Evolutionary conservation across 2,113 vertebrate genomes (phyloP), one percentile per base, ranked within the genome.

Genomic region (Rhynchomys soricoides): DNA sequence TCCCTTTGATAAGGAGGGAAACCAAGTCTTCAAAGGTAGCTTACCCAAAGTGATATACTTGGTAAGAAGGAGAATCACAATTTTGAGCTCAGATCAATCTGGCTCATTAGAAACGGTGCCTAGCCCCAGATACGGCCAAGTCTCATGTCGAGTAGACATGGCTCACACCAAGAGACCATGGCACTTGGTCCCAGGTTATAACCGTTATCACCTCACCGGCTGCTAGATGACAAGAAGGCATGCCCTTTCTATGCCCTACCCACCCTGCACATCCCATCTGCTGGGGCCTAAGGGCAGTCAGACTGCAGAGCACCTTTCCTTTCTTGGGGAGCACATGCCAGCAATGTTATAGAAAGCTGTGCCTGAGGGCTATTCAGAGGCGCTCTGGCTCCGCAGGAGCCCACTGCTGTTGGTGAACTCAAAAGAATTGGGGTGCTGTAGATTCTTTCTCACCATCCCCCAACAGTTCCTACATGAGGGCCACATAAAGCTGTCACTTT

Each of bases 151-250:
- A 29, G 22, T 64, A 74, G 82, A 45, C 15, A 19, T 68, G 40
- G 9, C 4, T 93, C 43, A 3, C 81, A 29, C 13, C 50, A 31
- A 92, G 97, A 96, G 88, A 85, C 3, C 21, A 29, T 55, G 43
- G 50, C 77, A 45, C 37, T 40, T 55, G 79, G 93, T 97, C 91
- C 86, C 13, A 73, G 71, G 81, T 86, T 95, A 98, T 95, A 98
- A 98, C 83, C 94, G 92, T 86, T 96, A 40, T 91, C 96, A 19
- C 71, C 90, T 2, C 62, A 22, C 92, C 97, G 96, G 66, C 85
- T 94, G 96, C 96, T 98, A 86, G 66, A 26, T 55, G 89, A 89
- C 95, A 94, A 43, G 81, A 89, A 37, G 78, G 29, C 90, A 79
- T 77, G 93, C 43, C 77, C 71, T 81, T 50, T 17, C 10, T 89